These are phyloP conservation scores for Cydia amplana DNA, from an alignment of 1,140 invertebrate genomes.

Conservation along the genomic window DNA sequence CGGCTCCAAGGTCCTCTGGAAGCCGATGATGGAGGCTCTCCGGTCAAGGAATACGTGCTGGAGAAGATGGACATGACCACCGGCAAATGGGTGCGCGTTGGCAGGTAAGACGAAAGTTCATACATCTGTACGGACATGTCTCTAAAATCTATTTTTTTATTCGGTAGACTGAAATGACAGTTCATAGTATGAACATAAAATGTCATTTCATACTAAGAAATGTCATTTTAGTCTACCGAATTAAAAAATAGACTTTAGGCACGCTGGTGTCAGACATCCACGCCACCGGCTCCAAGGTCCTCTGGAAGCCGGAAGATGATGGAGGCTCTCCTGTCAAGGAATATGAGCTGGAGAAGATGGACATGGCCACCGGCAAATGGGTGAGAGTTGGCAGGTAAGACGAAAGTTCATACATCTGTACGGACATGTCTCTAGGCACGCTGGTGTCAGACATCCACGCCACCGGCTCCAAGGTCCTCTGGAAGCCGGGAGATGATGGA, in stretches of 20 bases:
- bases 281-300: constrained; percentile 91
- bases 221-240: no score
- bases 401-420: no score
- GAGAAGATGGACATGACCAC: constrained; percentile 96
- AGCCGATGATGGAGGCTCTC: constrained; percentile 95
- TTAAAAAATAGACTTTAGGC: no score
- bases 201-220: no score
- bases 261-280: constrained; percentile 92
- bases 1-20: constrained; percentile 93
- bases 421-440: constrained; percentile 84
- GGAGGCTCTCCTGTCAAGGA: constrained; percentile 96
- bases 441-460: constrained; percentile 92
- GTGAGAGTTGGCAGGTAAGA: constrained; percentile 86
- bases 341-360: constrained; percentile 97
- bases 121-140: no score
- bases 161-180: no score
- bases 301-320: constrained; percentile 95
- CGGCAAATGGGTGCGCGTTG: constrained; percentile 94
- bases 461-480: constrained; percentile 91
- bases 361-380: constrained; percentile 95
- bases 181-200: no score
- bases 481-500: constrained; percentile 97
- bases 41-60: constrained; percentile 96
- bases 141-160: no score
- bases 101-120: constrained; percentile 70